Evolutionary conservation across 2,888 invertebrate genomes (phyloP).

Genomic region (Eretmocerus hayati): DNA sequence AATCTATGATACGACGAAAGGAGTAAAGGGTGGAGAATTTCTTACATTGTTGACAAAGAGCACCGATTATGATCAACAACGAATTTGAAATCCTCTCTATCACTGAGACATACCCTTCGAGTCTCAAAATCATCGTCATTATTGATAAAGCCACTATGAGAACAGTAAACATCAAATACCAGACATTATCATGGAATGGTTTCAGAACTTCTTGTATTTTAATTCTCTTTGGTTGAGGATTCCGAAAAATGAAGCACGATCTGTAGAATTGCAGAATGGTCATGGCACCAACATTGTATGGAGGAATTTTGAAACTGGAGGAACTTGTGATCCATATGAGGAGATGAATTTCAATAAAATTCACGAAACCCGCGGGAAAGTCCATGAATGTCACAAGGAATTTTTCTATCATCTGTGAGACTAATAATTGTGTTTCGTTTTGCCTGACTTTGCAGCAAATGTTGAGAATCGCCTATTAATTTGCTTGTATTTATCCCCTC

Average conservation of each 20-base stretch:
- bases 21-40: slow-evolving; percentile 35
- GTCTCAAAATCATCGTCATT: slow-evolving; percentile 15
- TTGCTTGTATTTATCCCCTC: no score
- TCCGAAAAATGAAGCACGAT: slow-evolving; percentile 33
- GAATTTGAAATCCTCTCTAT: slow-evolving; percentile 18
- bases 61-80: slow-evolving; percentile 25
- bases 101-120: slow-evolving; percentile 18
- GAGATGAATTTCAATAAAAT: no score
- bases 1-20: neutral
- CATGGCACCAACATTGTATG: neutral
- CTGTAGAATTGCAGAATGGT: no score
- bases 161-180: slow-evolving; percentile 24
- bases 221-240: slow-evolving; percentile 25
- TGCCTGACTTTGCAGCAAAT: no score
- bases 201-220: slow-evolving; percentile 26
- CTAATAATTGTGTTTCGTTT: no score
- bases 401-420: no score
- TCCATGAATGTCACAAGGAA: no score
- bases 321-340: no score
- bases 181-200: slow-evolving; percentile 27
- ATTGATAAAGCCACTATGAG: slow-evolving; percentile 14
- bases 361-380: no score
- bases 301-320: neutral
- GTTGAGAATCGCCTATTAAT: no score
- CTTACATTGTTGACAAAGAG: slow-evolving; percentile 34